Evolutionary conservation across 2,888 invertebrate genomes (phyloP).

Genomic region (Psylliodes chrysocephalus): DNA sequence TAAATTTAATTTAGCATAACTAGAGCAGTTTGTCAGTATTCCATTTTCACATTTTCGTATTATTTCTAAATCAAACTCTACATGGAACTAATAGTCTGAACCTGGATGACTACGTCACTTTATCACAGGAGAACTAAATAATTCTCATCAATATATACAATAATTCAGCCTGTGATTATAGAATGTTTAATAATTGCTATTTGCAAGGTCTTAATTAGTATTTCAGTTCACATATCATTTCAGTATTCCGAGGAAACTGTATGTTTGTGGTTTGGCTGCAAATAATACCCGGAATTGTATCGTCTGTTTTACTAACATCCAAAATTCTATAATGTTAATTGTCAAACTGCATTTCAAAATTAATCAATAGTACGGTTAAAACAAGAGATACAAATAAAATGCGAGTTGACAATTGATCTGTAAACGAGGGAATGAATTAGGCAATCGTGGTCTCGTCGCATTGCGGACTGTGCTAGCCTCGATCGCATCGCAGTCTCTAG

Average conservation of each 20-base stretch:
- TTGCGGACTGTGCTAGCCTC: no score
- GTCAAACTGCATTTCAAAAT: constrained; percentile 4
- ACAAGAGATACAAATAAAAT: no score
- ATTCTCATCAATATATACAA: constrained; percentile 36
- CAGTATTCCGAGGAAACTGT: constrained; percentile 18
- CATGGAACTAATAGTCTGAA: no score
- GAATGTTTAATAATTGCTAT: constrained; percentile 35
- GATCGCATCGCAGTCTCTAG: no score
- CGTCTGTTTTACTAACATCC: constrained; percentile 4
- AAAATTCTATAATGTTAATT: constrained; percentile 10
- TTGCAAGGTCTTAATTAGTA: constrained; percentile 30
- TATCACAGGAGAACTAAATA: constrained; percentile 17
- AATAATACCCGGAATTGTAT: constrained; percentile 17
- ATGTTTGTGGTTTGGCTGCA: constrained; percentile 13
- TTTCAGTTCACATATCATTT: constrained; percentile 27
- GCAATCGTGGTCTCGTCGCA: no score
- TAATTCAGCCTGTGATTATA: constrained; percentile 28
- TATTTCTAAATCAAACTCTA: no score
- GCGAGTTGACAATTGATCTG: no score
- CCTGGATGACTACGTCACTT: constrained; percentile 3
- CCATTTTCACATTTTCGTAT: no score
- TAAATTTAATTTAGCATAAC: no score
- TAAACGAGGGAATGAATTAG: no score
- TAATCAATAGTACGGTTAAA: background rate
- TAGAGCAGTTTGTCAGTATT: no score